Evolutionary conservation across 30 jellyfish, hydroid and myxozoan species (phyloP).

Genomic region (Mastigias papua): DNA sequence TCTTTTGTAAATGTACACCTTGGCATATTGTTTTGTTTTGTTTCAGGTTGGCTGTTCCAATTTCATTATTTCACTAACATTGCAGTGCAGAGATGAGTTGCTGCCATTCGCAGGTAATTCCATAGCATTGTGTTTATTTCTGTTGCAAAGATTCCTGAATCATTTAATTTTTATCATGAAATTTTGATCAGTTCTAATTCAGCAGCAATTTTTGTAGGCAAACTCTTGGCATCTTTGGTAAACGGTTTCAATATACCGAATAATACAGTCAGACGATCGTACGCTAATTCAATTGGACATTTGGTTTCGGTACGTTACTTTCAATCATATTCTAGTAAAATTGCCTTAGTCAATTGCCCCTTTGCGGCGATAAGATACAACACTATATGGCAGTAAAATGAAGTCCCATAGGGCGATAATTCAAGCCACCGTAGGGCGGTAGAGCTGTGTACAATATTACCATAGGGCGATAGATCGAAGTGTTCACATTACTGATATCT

Average conservation of each 20-base stretch:
- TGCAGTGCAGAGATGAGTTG: constrained; percentile 74
- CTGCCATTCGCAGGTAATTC: constrained; percentile 87
- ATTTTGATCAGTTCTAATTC: neutral
- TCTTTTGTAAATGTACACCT: neutral
- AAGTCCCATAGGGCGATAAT: no score
- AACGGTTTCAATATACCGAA: constrained; percentile 77
- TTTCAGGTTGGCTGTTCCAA: constrained; percentile 88
- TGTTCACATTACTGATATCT: no score
- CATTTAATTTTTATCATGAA: no score
- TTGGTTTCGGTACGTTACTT: constrained; percentile 68
- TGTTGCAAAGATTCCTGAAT: no score
- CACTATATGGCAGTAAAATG: no score
- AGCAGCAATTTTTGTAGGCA: constrained; percentile 53
- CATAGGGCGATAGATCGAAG: no score
- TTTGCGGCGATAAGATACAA: no score
- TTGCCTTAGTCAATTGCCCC: neutral
- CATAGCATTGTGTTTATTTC: no score
- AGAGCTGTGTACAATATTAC: no score
- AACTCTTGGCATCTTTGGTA: constrained; percentile 69
- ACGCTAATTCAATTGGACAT: constrained; percentile 90
- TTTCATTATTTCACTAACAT: constrained; percentile 67
- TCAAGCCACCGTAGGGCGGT: no score
- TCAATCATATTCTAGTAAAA: neutral
- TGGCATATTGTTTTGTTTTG: neutral
- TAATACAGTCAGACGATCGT: constrained; percentile 73